Percentiles rank a stretch among this genome's conserved stretches.
Conservation (phyloP, 2,797 vertebrate genomes). For the Iguana delicatissima region DNA sequence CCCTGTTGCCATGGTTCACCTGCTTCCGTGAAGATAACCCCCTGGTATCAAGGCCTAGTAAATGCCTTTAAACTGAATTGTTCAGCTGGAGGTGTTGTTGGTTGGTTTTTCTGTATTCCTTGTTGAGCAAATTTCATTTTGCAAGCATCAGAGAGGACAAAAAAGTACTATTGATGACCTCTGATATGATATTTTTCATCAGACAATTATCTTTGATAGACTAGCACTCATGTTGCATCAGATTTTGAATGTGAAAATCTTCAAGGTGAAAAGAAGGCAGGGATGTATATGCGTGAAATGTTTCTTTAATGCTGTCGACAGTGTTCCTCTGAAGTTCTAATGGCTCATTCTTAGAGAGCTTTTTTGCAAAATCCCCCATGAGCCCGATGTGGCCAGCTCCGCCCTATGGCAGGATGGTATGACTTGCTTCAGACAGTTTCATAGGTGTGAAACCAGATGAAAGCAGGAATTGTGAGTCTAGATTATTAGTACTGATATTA, state of each 20-base stretch:
- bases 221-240: background rate
- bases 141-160: background rate
- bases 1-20: background rate
- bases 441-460: no score
- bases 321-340: background rate
- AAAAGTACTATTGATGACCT: background rate
- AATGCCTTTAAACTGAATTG: background rate
- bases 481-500: no score
- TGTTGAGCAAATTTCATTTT: background rate
- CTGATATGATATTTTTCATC: background rate
- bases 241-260: background rate
- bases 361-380: background rate
- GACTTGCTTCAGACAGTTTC: no score
- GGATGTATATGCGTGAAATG: background rate
- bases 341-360: no score
- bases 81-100: background rate
- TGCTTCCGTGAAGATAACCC: background rate
- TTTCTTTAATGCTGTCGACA: background rate
- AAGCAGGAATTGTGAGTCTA: no score
- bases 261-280: background rate
- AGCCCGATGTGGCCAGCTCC: background rate
- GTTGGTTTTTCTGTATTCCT: background rate
- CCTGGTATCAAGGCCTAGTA: background rate
- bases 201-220: background rate
- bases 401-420: background rate